Percentiles rank a stretch among this genome's conserved stretches.
phyloP scores from a whole-genome alignment of 2,888 invertebrate species.

The Patella ulyssiponensis region DNA sequence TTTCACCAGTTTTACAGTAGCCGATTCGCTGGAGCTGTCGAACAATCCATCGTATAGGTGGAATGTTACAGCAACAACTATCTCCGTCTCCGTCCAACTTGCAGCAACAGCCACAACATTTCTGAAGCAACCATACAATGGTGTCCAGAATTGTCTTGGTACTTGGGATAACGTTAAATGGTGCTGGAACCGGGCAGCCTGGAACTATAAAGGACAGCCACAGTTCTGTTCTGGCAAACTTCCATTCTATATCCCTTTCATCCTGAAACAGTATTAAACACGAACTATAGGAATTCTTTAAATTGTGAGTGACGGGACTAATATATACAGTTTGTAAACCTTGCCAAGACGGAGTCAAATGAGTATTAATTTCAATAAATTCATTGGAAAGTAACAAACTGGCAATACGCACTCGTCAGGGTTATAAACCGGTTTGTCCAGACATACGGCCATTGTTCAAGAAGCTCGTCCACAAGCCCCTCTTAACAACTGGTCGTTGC shows the following conservation, averaged over 20 bases:
- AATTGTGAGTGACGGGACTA: too few relatives aligned
- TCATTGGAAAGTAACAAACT: too few relatives aligned
- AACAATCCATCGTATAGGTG: not conserved
- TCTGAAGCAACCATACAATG: constrained; percentile 30
- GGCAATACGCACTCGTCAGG: too few relatives aligned
- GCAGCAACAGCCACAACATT: constrained; percentile 16
- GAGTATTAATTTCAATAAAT: too few relatives aligned
- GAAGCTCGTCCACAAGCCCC: too few relatives aligned
- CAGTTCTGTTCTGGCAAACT: constrained; percentile 52
- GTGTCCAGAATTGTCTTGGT: constrained; percentile 36
- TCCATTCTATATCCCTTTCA: constrained; percentile 55
- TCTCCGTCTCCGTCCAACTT: not conserved
- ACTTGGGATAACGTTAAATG: constrained; percentile 55
- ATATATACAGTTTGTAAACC: too few relatives aligned
- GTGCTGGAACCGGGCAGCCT: constrained; percentile 51
- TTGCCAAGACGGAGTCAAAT: too few relatives aligned
- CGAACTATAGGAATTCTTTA: too few relatives aligned
- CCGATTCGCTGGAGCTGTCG: not conserved
- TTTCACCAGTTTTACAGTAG: not conserved
- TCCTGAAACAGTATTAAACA: constrained; percentile 34
- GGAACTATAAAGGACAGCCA: constrained; percentile 58
- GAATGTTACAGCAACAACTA: not conserved
- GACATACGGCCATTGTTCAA: too few relatives aligned
- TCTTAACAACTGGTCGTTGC: too few relatives aligned
- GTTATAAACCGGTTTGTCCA: too few relatives aligned